phyloP scores from a whole-genome alignment of 2,797 vertebrate species.

The Eupleurogrammus muticus region DNA sequence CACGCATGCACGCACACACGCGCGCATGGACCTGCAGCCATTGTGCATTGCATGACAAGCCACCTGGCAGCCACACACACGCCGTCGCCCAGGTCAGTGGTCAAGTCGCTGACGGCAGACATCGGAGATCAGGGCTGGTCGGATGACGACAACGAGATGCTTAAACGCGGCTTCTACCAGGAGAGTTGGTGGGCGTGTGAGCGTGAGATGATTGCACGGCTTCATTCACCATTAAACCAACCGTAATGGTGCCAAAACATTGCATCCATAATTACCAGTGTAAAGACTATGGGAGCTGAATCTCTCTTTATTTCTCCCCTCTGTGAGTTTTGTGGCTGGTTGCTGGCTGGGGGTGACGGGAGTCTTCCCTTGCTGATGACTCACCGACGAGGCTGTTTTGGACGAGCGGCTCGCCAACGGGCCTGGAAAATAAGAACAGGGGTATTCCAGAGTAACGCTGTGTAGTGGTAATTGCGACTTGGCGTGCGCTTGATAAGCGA shows the following conservation, averaged over 20 bases:
- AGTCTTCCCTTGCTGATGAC: constrained; percentile 66
- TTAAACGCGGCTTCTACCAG: constrained; percentile 46
- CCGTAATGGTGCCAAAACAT: constrained; percentile 28
- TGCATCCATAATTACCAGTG: constrained; percentile 36
- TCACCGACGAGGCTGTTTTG: constrained; percentile 66
- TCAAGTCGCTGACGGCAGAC: constrained; percentile 59
- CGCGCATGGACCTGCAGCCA: constrained; percentile 31
- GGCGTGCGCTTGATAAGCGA: constrained; percentile 49
- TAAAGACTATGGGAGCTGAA: constrained; percentile 34
- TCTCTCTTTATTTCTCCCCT: constrained; percentile 17
- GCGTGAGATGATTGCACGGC: constrained; percentile 51
- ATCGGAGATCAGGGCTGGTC: constrained; percentile 35
- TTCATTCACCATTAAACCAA: constrained; percentile 48
- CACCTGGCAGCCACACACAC: constrained; percentile 58
- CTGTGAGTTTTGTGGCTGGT: constrained; percentile 47
- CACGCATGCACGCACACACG: constrained; percentile 19
- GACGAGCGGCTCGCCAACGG: constrained; percentile 48
- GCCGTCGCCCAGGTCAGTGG: constrained; percentile 57
- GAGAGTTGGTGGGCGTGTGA: constrained; percentile 39
- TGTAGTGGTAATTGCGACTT: constrained; percentile 69
- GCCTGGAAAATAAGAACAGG: constrained; percentile 63
- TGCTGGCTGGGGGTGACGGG: constrained; percentile 56
- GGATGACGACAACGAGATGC: constrained; percentile 59
- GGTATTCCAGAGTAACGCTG: constrained; percentile 68
- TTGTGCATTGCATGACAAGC: constrained; percentile 53